Evolutionary conservation across 1,140 invertebrate species (phyloP).

Genomic region (Caenorhabditis remanei): DNA sequence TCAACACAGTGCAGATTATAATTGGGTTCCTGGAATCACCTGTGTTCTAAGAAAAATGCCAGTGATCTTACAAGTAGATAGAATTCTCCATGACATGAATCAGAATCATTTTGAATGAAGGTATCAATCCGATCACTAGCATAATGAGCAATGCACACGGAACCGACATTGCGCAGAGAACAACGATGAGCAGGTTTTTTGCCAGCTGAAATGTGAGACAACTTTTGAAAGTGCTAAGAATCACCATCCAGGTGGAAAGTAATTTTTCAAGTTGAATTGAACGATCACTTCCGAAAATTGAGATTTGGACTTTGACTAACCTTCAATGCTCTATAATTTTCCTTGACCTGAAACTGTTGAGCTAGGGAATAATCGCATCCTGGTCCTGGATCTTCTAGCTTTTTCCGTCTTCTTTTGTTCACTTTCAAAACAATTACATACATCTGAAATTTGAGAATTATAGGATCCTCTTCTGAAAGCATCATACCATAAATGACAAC

Average conservation of each 20-base stretch:
- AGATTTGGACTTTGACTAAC: neutral
- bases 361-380: conserved; percentile 1
- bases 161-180: conserved; percentile 5
- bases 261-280: no score
- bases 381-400: conserved; percentile 3
- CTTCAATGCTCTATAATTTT: conserved; percentile 15
- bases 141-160: conserved; percentile 27
- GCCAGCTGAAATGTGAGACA: neutral
- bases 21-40: neutral
- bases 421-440: neutral
- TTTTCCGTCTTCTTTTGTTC: neutral
- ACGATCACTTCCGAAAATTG: neutral
- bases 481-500: neutral
- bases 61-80: neutral
- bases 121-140: neutral
- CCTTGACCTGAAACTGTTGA: conserved; percentile 11
- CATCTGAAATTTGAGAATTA: neutral
- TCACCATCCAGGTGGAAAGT: neutral
- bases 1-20: neutral
- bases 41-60: neutral
- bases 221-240: neutral
- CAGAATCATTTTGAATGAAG: neutral
- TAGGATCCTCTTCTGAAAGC: neutral
- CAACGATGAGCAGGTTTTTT: conserved; percentile 18
- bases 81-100: conserved; percentile 26